A percentile compares a stretch with the other conserved stretches of the same genome.
Evolutionary conservation across 1,140 invertebrate genomes (phyloP).

Genomic region (Helicoverpa zea): DNA sequence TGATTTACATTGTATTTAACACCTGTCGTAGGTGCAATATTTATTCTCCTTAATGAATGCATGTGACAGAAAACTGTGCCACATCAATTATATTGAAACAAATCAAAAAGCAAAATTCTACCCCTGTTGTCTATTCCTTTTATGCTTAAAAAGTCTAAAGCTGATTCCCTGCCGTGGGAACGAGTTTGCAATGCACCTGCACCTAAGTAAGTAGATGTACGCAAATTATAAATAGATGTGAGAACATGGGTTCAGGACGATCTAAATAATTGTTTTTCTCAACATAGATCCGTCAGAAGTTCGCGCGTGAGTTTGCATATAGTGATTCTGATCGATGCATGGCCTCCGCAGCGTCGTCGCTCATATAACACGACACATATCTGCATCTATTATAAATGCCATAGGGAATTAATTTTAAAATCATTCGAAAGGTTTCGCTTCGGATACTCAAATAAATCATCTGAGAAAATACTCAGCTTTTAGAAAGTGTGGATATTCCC

Average conservation of each 20-base stretch:
- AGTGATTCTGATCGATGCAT: background rate
- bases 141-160: background rate
- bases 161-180: background rate
- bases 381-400: conserved; percentile 12
- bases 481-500: background rate
- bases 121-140: background rate
- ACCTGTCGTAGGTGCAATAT: background rate
- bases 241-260: background rate
- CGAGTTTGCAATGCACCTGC: conserved; percentile 26
- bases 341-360: conserved; percentile 11
- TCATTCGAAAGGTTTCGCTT: conserved; percentile 1
- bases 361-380: conserved; percentile 27
- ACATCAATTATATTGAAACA: too few relatives aligned
- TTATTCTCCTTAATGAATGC: background rate
- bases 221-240: conserved; percentile 16
- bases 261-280: conserved; percentile 9
- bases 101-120: too few relatives aligned
- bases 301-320: conserved; percentile 15
- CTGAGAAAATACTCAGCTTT: background rate
- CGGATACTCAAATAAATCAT: background rate
- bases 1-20: conserved; percentile 15
- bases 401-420: conserved; percentile 21
- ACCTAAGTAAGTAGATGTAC: background rate
- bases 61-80: background rate
- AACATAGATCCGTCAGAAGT: background rate